Base-by-base conservation (phyloP, 2,113 vertebrate species). In the Cryptotis parvus region DNA sequence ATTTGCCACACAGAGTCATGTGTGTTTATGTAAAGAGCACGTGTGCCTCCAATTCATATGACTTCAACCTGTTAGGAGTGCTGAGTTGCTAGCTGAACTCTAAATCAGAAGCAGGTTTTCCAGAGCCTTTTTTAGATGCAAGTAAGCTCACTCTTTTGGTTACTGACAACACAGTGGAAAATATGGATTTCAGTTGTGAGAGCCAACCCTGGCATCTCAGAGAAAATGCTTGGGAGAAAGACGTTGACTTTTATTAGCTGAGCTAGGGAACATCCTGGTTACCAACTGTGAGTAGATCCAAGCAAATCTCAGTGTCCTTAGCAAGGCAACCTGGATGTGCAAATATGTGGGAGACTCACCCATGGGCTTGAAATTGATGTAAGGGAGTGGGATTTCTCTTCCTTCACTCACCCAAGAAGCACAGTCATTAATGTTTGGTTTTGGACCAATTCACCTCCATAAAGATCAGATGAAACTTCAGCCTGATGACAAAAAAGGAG, bases 71-170 rank as follows among this genome's bases (percentile, higher is more conserved):
- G 72, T 31, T 31, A 6, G 41, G 35, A 20, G 41, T 18, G 65
- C 82, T 3, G 74, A 90, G 74, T 69, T 61, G 70, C 63, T 12
- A 83, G 88, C 24, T 0, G 24, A 70, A n/a, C 29, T 1, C 52
- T 41, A 78, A 94, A 79, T 84, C 74, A 66, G 45, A 87, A 10
- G 10, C 84, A 75, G 63, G 87, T 3, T 75, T 75, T 90, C 29
- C 79, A 12, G 80, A 79, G 68, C 76, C 77, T 27, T 33, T 20
- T 27, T 55, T 24, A 31, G 41, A 52, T 18, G 22, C 6, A 65
- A 20, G 55, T 39, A 2, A 73, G 69, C 31, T 18, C 41, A 8
- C 58, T 39, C n/a, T 63, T 43, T 31, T 8, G 45, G 65, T 66
- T 20, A 68, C 82, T 73, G 85, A 75, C 33, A 18, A 35, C 87